Base-by-base conservation (phyloP, 1,140 invertebrate genomes). In the Tetramorium parvispinum region DNA sequence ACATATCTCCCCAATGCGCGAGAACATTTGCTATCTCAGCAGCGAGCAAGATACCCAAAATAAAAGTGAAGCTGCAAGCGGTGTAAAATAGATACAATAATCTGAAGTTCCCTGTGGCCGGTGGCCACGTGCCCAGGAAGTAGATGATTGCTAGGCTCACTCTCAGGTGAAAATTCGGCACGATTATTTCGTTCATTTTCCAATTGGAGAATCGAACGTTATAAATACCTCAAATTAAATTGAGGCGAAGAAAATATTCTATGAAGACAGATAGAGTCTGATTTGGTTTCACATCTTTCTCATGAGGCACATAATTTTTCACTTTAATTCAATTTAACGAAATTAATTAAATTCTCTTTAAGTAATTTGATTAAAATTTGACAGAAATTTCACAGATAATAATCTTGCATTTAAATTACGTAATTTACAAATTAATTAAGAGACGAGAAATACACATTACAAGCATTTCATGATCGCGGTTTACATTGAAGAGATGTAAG, bases 51-150 rank as follows among this genome's bases (percentile, higher is more conserved):
- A 91, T 85, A 6, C 88, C 89, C 11, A 93, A 43, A 0, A 92
- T 76, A n/a, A 92, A 89, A 0, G 32, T 86, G 18, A 93, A 91
- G 57, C 43, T 89, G 13, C 79, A 59, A 27, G 73, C 1, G 0
- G 85, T 89, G 24, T 91, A 93, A n/a, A 92, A 0, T 1, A 86
- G 27, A 59, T 91, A 93, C 3, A 92, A 21, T 21, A 24, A 43
- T 8, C 83, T 79, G 5, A 85, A 85, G 7, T 65, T 86, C n/a
- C 63, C 55, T 3, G 24, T 5, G 0, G 4, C 3, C 18, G 86
- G 87, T 0, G 92, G 81, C 93, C 93, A 94, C 1, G 90, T 92
- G 11, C 93, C 93, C 40, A 93, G 68, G 24, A 88, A 93, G 55
- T 88, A 86, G 32, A 92, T 78, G n/a, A 94, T 85, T 13, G 55